A percentile compares a stretch with the other conserved stretches of the same genome.
Evolutionary conservation across 2,113 vertebrate genomes (phyloP).

Genomic region (Barbus barbus): DNA sequence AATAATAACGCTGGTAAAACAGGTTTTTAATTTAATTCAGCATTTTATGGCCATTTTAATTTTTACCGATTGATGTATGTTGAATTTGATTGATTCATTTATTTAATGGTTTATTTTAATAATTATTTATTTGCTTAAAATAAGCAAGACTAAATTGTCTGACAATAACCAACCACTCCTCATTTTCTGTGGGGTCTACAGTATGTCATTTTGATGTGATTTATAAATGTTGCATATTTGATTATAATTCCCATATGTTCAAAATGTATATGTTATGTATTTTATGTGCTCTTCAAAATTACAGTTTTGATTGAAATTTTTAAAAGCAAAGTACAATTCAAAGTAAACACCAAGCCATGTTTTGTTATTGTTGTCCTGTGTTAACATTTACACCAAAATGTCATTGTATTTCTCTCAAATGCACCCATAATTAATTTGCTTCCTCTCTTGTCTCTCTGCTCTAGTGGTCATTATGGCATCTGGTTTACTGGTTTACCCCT

Average conservation of each 20-base stretch:
- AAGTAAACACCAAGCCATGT: neutral
- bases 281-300: neutral
- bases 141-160: neutral
- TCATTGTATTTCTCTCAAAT: neutral
- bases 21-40: neutral
- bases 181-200: neutral
- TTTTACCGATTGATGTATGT: neutral
- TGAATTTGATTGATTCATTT: neutral
- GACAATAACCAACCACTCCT: neutral
- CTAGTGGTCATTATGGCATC: constrained; percentile 92
- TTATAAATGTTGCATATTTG: neutral
- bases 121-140: neutral
- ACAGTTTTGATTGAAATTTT: neutral
- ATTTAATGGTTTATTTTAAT: neutral
- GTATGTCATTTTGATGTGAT: neutral
- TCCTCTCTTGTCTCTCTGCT: constrained; percentile 58
- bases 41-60: neutral
- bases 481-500: constrained; percentile 90
- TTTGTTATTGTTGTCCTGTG: neutral
- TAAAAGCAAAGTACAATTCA: neutral
- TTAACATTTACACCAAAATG: neutral
- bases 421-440: neutral
- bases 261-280: neutral
- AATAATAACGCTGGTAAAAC: neutral
- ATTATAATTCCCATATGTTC: neutral